phyloP scores from a whole-genome alignment of 2,888 invertebrate genomes.

The Rhagophthalmus giganteus region DNA sequence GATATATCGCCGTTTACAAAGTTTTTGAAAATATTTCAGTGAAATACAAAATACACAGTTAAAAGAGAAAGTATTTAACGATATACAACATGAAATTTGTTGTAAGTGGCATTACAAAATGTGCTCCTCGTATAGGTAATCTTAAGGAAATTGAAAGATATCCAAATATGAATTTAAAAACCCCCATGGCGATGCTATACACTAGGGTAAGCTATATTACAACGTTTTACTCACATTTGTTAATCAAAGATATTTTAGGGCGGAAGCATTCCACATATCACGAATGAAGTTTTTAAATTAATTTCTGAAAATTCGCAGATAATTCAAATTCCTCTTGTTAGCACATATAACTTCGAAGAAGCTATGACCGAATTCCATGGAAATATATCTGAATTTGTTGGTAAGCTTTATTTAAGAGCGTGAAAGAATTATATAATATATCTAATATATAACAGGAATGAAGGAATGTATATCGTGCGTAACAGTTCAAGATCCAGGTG shows the following conservation, averaged over 20 bases:
- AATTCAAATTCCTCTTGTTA: constrained; percentile 73
- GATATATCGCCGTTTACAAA: too few species aligned
- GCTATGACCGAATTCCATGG: constrained; percentile 66
- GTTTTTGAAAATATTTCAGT: too few species aligned
- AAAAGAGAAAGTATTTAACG: too few species aligned
- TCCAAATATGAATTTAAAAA: constrained; percentile 64
- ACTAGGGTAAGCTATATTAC: constrained; percentile 65
- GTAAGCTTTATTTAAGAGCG: constrained; percentile 24
- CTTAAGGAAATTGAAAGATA: constrained; percentile 62
- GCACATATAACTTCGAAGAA: constrained; percentile 65
- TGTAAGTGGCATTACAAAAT: constrained; percentile 62
- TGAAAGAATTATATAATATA: neutral
- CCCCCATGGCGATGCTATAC: constrained; percentile 74
- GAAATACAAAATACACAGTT: too few species aligned
- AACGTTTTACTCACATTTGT: too few species aligned
- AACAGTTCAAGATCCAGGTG: constrained; percentile 72
- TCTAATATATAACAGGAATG: constrained; percentile 54
- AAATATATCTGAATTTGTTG: constrained; percentile 70
- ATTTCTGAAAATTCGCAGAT: constrained; percentile 64
- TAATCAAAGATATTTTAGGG: constrained; percentile 66
- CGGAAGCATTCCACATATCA: constrained; percentile 82
- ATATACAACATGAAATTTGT: constrained; percentile 73
- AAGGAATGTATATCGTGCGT: constrained; percentile 57
- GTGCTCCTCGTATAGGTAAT: constrained; percentile 69
- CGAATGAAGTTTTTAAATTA: constrained; percentile 72